Conservation (phyloP, 2,797 vertebrate species). For the Poliocrania exsul region DNA sequence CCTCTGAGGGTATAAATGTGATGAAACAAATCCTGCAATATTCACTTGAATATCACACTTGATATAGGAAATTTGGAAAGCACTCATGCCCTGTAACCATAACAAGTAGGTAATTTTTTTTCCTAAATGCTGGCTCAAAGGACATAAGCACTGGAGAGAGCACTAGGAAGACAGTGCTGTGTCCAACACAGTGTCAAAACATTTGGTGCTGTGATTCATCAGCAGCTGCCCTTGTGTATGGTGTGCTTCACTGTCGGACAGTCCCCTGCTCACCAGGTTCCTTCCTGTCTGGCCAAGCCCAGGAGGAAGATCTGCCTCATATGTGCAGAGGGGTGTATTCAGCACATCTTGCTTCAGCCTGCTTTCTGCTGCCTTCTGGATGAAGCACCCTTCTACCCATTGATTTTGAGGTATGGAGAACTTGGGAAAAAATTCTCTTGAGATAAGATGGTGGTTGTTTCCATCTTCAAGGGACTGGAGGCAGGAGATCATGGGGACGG, state of each 20-base stretch:
- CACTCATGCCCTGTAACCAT: rapidly evolving
- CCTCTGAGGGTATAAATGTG: neutral
- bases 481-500: neutral
- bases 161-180: neutral
- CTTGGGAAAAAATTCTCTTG: neutral
- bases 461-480: neutral
- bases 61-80: neutral
- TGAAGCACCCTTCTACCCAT: neutral
- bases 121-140: neutral
- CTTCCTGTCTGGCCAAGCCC: neutral
- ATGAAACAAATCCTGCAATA: neutral
- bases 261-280: neutral
- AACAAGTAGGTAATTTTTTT: neutral
- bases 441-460: neutral
- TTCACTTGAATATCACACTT: neutral
- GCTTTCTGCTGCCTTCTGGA: neutral
- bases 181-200: neutral
- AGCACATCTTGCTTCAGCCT: neutral
- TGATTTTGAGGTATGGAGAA: neutral
- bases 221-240: neutral
- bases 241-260: neutral
- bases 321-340: neutral
- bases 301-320: neutral
- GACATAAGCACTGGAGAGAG: neutral
- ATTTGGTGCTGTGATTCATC: rapidly evolving